phyloP scores from a whole-genome alignment of 2,797 vertebrate genomes.

The Chiloscyllium punctatum region DNA sequence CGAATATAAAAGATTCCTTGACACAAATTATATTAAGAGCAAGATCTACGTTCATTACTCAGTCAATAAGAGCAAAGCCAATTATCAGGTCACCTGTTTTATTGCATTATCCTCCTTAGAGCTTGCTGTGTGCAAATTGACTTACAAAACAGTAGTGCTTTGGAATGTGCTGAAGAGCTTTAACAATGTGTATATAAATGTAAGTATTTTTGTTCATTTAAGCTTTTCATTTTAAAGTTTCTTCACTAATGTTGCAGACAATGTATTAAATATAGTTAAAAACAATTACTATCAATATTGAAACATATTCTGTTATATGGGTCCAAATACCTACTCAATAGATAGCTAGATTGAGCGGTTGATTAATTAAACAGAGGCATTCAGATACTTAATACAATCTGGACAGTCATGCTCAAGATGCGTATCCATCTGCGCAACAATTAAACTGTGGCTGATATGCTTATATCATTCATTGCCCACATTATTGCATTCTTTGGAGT shows the following conservation, averaged over 20 bases:
- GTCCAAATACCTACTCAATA: too few species aligned
- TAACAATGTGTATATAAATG: neutral
- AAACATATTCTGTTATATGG: neutral
- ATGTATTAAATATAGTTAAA: neutral
- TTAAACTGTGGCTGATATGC: neutral
- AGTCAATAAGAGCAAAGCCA: too few species aligned
- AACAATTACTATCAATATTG: neutral
- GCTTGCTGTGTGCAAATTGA: neutral
- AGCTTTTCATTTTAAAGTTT: neutral
- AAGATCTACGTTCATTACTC: neutral
- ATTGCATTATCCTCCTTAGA: neutral
- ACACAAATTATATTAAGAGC: neutral
- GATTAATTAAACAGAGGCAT: neutral
- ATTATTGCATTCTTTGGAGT: constrained; percentile 21
- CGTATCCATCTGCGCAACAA: neutral
- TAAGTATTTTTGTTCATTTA: neutral
- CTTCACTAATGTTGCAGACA: neutral
- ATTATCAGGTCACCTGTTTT: neutral
- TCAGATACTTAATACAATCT: neutral
- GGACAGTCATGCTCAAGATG: neutral
- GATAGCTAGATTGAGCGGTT: neutral
- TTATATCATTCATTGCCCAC: neutral
- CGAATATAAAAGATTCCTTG: neutral
- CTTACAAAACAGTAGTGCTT: neutral
- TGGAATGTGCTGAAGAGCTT: neutral